These are phyloP conservation scores for Lutraria lutraria DNA, from an alignment of 2,888 invertebrate genomes.

Conservation along the genomic window DNA sequence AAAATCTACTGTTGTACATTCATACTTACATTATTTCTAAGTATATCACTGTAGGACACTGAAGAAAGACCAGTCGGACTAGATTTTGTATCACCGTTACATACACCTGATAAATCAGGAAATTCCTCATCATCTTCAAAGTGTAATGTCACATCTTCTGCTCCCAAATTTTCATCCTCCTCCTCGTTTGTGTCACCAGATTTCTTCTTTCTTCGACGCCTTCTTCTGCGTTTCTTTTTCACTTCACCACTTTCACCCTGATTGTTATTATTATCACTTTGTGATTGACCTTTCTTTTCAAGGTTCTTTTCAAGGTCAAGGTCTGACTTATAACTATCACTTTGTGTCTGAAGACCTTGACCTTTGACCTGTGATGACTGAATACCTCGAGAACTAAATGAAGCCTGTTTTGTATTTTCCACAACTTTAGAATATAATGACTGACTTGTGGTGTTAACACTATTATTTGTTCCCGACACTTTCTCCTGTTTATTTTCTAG, in stretches of 20 bases:
- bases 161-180: slow-evolving; percentile 58
- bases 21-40: slow-evolving; percentile 72
- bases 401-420: neutral
- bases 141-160: slow-evolving; percentile 75
- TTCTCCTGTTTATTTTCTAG: neutral
- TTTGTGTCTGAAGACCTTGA: slow-evolving; percentile 35
- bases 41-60: slow-evolving; percentile 82
- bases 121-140: slow-evolving; percentile 86
- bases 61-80: slow-evolving; percentile 52
- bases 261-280: slow-evolving; percentile 43
- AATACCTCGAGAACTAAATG: neutral
- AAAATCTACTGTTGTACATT: neutral
- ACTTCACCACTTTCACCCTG: slow-evolving; percentile 26
- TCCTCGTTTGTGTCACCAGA: slow-evolving; percentile 48
- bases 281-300: slow-evolving; percentile 44
- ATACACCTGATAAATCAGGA: slow-evolving; percentile 75
- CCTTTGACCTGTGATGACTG: slow-evolving; percentile 3
- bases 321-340: slow-evolving; percentile 37
- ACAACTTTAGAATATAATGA: slow-evolving; percentile 35
- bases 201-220: slow-evolving; percentile 64
- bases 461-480: neutral
- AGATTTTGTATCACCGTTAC: slow-evolving; percentile 48
- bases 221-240: slow-evolving; percentile 65
- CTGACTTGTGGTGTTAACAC: neutral
- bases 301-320: slow-evolving; percentile 40